These are phyloP conservation scores for Papilio gigon DNA, from an alignment of 2,888 invertebrate genomes.

Conservation along the genomic window DNA sequence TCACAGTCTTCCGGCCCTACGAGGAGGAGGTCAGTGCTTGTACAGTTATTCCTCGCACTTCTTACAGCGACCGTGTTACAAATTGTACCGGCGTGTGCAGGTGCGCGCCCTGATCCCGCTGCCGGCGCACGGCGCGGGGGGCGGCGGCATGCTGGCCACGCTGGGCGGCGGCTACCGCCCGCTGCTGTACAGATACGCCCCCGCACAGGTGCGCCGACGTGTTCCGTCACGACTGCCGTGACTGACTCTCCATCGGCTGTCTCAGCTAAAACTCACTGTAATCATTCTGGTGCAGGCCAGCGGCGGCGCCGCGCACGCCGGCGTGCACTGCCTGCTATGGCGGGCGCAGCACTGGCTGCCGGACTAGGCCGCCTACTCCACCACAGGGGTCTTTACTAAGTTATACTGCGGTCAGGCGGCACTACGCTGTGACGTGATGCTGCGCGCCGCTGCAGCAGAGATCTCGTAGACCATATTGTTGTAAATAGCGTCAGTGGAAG, in stretches of 20 bases:
- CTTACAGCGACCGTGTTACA: background rate
- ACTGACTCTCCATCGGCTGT: no score
- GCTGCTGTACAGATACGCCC: conserved; percentile 77
- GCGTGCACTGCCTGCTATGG: conserved; percentile 88
- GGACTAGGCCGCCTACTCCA: conserved; percentile 52
- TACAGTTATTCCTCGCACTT: background rate
- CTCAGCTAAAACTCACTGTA: background rate
- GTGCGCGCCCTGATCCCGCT: conserved; percentile 86
- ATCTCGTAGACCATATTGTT: conserved; percentile 3
- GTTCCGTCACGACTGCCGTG: no score
- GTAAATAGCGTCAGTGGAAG: background rate
- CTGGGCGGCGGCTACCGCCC: conserved; percentile 93
- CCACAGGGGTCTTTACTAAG: no score
- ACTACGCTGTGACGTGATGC: no score
- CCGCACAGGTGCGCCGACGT: conserved; percentile 57
- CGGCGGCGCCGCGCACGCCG: conserved; percentile 55
- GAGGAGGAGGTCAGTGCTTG: conserved; percentile 87
- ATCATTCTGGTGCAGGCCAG: conserved; percentile 45
- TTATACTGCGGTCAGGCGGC: no score
- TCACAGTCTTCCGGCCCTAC: conserved; percentile 96
- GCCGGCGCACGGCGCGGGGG: conserved; percentile 65
- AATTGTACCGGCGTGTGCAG: conserved; percentile 52
- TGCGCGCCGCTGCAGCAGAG: background rate
- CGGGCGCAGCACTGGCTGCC: conserved; percentile 86
- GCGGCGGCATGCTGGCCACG: conserved; percentile 84